A percentile compares a stretch with the other conserved stretches of the same genome.
Conservation (phyloP, 2,888 invertebrate species). For the Ochropleura leucogaster region DNA sequence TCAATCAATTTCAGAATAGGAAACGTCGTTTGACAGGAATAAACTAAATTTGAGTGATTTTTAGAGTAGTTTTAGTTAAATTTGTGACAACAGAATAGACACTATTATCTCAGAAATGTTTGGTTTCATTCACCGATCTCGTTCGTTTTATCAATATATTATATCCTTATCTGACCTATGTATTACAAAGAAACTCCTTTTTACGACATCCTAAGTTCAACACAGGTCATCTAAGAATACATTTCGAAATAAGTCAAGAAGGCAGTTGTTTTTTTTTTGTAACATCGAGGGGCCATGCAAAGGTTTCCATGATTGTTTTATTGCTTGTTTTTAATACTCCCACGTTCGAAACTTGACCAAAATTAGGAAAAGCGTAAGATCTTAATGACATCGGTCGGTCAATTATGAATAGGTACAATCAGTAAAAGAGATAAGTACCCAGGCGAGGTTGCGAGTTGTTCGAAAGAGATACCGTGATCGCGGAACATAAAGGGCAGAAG, state of each 20-base stretch:
- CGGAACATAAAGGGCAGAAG: too few species aligned
- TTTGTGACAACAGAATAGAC: too few species aligned
- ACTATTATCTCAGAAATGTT: too few species aligned
- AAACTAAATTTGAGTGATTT: too few species aligned
- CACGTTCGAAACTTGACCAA: slow-evolving; percentile 28
- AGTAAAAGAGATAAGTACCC: too few species aligned
- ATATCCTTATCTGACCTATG: not conserved
- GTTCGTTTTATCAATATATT: not conserved
- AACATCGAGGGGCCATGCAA: slow-evolving; percentile 29
- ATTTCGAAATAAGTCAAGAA: slow-evolving; percentile 16
- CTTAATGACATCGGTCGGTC: slow-evolving; percentile 23
- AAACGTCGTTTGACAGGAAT: too few species aligned
- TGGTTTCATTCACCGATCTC: too few species aligned
- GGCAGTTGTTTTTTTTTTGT: not conserved
- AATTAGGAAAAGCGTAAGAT: slow-evolving; percentile 17
- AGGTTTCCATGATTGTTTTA: slow-evolving; percentile 29
- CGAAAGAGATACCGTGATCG: too few species aligned
- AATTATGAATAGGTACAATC: slow-evolving; percentile 18
- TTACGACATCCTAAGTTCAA: slow-evolving; percentile 20
- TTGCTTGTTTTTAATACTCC: slow-evolving; percentile 14
- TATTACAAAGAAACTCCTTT: slow-evolving; percentile 1
- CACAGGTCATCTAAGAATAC: slow-evolving; percentile 34
- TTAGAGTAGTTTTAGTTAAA: too few species aligned
- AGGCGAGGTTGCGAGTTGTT: too few species aligned
- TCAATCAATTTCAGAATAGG: too few species aligned